Conservation (phyloP, 2,113 vertebrate species). For the Psittacula cyanocephala region DNA sequence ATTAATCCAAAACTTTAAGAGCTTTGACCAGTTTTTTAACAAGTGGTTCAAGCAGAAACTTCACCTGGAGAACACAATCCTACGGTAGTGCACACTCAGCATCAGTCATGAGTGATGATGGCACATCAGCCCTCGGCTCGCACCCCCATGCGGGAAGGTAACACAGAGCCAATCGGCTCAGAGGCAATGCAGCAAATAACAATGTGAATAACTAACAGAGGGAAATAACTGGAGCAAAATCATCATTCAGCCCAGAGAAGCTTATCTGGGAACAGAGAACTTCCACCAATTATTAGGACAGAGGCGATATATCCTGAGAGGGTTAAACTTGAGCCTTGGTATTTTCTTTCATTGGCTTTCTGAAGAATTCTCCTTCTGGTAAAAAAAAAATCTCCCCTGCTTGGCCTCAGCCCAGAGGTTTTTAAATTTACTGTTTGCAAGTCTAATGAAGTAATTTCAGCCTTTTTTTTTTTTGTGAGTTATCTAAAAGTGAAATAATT, state of each 20-base stretch:
- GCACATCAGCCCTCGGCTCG: neutral
- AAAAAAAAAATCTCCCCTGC: neutral
- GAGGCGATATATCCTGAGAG: neutral
- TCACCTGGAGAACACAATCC: neutral
- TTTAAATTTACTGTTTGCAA: slow-evolving; percentile 25
- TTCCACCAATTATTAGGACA: slow-evolving; percentile 26
- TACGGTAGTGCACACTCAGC: neutral
- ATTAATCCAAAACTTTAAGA: neutral
- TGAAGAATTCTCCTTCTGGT: slow-evolving; percentile 40
- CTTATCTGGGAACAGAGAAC: slow-evolving; percentile 33
- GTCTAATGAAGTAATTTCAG: slow-evolving; percentile 34
- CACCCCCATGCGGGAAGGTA: neutral
- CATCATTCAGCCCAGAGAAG: neutral
- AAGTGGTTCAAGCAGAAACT: neutral
- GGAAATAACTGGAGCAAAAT: neutral
- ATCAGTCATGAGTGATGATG: neutral
- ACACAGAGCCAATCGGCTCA: neutral
- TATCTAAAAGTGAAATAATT: slow-evolving; percentile 21
- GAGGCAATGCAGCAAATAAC: neutral
- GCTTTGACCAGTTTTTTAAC: neutral
- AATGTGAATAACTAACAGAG: neutral
- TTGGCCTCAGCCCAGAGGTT: slow-evolving; percentile 37
- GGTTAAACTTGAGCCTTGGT: neutral
- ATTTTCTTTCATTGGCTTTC: slow-evolving; percentile 32
- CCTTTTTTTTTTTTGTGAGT: neutral